Percentiles rank a stretch among this genome's conserved stretches.
phyloP scores from a whole-genome alignment of 2,888 invertebrate species.

The Eilema sororculum region DNA sequence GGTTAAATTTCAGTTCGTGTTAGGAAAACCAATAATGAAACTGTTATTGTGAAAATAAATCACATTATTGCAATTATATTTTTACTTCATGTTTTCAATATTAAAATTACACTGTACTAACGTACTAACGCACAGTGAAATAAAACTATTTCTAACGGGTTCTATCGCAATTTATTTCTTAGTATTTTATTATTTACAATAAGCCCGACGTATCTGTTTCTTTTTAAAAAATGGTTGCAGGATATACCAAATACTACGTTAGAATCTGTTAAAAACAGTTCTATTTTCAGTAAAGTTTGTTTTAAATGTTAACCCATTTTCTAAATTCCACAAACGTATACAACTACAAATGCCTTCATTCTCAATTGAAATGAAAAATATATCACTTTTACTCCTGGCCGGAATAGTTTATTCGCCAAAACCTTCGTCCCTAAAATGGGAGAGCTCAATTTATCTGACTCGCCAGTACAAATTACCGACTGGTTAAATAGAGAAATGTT shows the following conservation, averaged over 20 bases:
- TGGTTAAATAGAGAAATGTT: conserved; percentile 7
- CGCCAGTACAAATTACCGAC: conserved; percentile 52
- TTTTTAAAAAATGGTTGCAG: no score
- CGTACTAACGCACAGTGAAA: no score
- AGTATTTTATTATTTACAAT: no score
- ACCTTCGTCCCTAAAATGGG: conserved; percentile 50
- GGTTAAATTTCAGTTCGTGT: not conserved
- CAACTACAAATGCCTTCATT: conserved; percentile 28
- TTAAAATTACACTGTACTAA: no score
- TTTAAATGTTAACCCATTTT: not conserved
- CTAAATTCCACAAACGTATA: not conserved
- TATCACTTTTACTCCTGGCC: conserved; percentile 45
- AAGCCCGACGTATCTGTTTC: no score
- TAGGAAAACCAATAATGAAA: not conserved
- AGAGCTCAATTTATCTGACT: conserved; percentile 51
- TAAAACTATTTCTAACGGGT: no score
- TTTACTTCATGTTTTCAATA: no score
- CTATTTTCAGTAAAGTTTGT: no score
- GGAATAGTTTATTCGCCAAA: conserved; percentile 47
- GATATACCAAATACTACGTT: no score
- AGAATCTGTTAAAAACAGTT: no score
- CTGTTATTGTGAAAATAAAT: not conserved
- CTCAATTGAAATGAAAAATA: conserved; percentile 45
- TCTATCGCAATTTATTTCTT: no score
- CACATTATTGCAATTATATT: no score